These are phyloP conservation scores for Drosophila kanekoi DNA, from an alignment of 2,888 invertebrate genomes.

Conservation along the genomic window DNA sequence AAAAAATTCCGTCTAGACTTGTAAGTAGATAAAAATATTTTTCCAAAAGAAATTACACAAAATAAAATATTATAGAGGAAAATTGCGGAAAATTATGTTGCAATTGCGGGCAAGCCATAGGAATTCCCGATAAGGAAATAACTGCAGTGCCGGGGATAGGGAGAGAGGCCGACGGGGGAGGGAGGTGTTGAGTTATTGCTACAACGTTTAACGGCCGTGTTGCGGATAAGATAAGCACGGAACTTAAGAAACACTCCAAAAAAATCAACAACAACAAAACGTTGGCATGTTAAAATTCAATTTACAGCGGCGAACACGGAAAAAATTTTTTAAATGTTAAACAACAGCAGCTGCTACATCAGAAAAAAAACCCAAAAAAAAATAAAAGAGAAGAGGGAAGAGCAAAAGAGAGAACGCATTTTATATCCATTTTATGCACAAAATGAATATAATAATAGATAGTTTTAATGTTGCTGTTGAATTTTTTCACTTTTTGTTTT, in stretches of 20 bases:
- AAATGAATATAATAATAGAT: slow-evolving; percentile 15
- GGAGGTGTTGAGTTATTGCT: slow-evolving; percentile 35
- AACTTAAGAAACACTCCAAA: slow-evolving; percentile 24
- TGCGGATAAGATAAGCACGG: slow-evolving; percentile 70
- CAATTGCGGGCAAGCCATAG: slow-evolving; percentile 38
- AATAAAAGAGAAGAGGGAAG: slow-evolving; percentile 5
- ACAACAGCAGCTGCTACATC: slow-evolving; percentile 12
- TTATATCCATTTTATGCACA: slow-evolving; percentile 22
- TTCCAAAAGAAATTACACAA: slow-evolving; percentile 33
- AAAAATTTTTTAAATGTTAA: slow-evolving; percentile 5
- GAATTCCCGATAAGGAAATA: slow-evolving; percentile 67
- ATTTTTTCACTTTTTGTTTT: slow-evolving; percentile 46
- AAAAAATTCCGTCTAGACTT: slow-evolving; percentile 62
- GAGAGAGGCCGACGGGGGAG: neutral
- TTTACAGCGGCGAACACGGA: slow-evolving; percentile 44
- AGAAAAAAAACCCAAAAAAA: neutral
- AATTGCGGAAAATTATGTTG: slow-evolving; percentile 49
- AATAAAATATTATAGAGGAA: slow-evolving; percentile 22
- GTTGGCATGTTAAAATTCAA: slow-evolving; percentile 63
- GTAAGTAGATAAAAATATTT: slow-evolving; percentile 71
- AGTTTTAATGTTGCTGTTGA: slow-evolving; percentile 43
- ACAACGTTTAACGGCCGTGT: slow-evolving; percentile 61
- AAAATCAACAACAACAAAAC: slow-evolving; percentile 11
- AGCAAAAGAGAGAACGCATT: slow-evolving; percentile 11
- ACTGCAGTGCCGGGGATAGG: slow-evolving; percentile 5